Percentiles rank a stretch among this genome's conserved stretches.
These are phyloP conservation scores for Hyposoter dolosus DNA, from an alignment of 2,888 invertebrate species.

Conservation along the genomic window DNA sequence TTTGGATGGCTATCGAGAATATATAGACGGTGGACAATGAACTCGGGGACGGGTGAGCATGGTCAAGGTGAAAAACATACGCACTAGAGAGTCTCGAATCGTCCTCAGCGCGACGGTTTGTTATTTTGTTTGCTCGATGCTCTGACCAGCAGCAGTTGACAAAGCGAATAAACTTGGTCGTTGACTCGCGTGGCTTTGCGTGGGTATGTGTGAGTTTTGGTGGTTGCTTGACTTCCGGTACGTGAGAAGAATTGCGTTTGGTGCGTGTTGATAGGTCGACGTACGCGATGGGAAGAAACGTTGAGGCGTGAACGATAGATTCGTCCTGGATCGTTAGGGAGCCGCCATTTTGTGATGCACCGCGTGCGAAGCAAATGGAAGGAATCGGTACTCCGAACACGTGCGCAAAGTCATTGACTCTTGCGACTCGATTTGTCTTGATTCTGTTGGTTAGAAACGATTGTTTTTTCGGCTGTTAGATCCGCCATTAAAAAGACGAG, in stretches of 20 bases:
- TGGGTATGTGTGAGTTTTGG: not conserved
- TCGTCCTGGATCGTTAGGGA: not conserved
- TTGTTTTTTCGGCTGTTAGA: not conserved
- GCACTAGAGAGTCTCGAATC: constrained; percentile 41
- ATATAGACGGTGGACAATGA: constrained; percentile 66
- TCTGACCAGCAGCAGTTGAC: not conserved
- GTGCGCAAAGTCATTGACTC: constrained; percentile 56
- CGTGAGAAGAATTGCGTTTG: constrained; percentile 57
- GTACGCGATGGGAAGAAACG: not conserved
- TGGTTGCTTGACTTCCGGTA: constrained; percentile 49
- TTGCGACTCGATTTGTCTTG: not conserved
- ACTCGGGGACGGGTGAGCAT: constrained; percentile 52
- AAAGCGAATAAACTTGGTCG: constrained; percentile 22
- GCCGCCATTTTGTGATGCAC: constrained; percentile 28
- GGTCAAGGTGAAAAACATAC: constrained; percentile 70
- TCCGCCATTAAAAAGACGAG: not conserved
- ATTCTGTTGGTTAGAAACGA: not conserved
- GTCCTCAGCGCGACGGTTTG: constrained; percentile 4
- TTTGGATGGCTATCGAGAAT: constrained; percentile 34
- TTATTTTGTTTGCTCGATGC: constrained; percentile 10
- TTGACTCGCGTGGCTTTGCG: not conserved
- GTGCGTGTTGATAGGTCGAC: not conserved
- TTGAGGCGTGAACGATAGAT: not conserved
- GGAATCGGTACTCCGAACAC: constrained; percentile 33
- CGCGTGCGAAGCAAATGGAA: not conserved